phyloP scores from a whole-genome alignment of 2,797 vertebrate species.

The Potorous gilbertii region DNA sequence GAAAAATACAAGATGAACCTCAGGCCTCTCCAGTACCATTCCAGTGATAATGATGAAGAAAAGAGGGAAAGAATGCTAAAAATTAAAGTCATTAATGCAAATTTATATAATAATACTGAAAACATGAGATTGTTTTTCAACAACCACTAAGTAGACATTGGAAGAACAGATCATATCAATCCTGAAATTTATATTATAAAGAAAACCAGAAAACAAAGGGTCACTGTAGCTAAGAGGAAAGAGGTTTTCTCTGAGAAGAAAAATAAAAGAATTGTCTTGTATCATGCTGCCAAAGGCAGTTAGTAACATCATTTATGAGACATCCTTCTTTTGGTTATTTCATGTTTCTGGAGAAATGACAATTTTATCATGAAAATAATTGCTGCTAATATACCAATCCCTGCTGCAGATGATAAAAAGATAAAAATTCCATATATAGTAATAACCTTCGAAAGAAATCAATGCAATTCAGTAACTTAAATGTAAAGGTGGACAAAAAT shows the following conservation, averaged over 20 bases:
- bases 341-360: background rate
- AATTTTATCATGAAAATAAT: background rate
- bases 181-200: background rate
- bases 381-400: background rate
- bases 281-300: background rate
- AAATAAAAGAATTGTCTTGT: background rate
- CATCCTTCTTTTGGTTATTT: background rate
- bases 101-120: background rate
- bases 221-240: background rate
- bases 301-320: background rate
- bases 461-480: background rate
- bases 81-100: background rate
- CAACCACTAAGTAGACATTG: background rate
- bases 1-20: background rate
- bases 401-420: background rate
- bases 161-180: background rate
- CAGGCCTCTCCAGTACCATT: background rate
- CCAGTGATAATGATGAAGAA: background rate
- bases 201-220: background rate
- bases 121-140: too few species aligned
- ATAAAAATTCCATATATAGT: background rate
- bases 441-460: background rate
- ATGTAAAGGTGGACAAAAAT: background rate
- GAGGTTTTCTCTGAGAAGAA: background rate
- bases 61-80: background rate